Conservation (phyloP, 2,797 vertebrate genomes). For the Galago senegalensis region DNA sequence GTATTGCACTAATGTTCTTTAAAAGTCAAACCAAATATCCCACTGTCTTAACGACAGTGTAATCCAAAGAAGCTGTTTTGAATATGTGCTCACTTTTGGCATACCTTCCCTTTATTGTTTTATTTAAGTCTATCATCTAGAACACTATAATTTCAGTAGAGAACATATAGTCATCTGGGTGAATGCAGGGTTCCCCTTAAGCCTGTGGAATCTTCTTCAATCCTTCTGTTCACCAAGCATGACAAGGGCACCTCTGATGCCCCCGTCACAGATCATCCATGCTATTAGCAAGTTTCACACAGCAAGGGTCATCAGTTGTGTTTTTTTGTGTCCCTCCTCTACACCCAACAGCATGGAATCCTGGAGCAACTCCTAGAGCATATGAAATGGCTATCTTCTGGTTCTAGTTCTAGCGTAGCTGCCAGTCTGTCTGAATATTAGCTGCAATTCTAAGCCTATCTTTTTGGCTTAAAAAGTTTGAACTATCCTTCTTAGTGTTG, state of each 20-base stretch:
- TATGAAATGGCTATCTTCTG: neutral
- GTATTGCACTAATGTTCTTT: conserved; percentile 77
- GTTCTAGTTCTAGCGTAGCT: neutral
- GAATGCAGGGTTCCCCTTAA: conserved; percentile 1
- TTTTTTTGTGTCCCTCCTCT: neutral
- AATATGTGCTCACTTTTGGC: conserved; percentile 71
- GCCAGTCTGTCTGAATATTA: neutral
- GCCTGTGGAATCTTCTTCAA: neutral
- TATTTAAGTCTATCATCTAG: conserved; percentile 50
- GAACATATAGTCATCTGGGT: neutral
- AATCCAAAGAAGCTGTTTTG: conserved; percentile 92
- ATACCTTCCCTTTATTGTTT: neutral
- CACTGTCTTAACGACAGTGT: conserved; percentile 88
- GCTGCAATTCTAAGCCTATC: conserved; percentile 6
- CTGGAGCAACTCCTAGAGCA: neutral
- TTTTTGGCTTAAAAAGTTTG: conserved; percentile 43
- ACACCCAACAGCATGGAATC: neutral
- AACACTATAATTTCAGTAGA: conserved; percentile 15
- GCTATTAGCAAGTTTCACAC: neutral
- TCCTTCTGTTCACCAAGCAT: neutral
- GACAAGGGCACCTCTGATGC: neutral
- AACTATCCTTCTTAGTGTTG: conserved; percentile 44
- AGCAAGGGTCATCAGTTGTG: neutral
- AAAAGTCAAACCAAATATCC: conserved; percentile 85
- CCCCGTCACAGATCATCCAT: neutral